Percentiles rank a stretch among this genome's conserved stretches.
Conservation (phyloP, 2,113 vertebrate genomes). For the Echinops telfairi region DNA sequence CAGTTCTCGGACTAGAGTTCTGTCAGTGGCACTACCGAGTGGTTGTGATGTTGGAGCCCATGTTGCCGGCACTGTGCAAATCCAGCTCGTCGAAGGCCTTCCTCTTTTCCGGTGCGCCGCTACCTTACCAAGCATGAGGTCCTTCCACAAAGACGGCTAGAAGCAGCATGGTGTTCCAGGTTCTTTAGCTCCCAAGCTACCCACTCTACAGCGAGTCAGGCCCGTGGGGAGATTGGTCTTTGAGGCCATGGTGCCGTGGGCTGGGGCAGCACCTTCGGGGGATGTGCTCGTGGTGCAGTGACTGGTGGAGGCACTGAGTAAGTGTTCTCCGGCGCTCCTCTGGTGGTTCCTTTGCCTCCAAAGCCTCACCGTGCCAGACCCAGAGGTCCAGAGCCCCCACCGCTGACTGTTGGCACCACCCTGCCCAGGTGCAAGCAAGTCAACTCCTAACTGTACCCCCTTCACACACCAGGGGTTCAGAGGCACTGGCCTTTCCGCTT, state of each 20-base stretch:
- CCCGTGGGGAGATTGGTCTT: slow-evolving; percentile 86
- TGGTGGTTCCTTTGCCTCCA: background rate
- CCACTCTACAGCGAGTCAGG: slow-evolving; percentile 86
- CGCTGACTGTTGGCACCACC: background rate
- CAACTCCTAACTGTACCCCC: background rate
- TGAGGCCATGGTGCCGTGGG: accelerated
- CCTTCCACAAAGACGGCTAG: background rate
- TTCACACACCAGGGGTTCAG: background rate
- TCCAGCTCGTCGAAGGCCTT: no score
- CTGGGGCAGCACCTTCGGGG: no score
- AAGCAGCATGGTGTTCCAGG: background rate
- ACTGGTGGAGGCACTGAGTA: background rate
- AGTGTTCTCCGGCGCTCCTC: background rate
- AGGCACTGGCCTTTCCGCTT: background rate
- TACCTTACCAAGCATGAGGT: no score
- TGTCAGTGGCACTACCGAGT: no score
- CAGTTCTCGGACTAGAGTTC: no score
- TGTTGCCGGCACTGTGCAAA: no score
- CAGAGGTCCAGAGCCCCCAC: background rate
- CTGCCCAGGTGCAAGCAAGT: background rate
- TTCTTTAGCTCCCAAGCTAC: slow-evolving; percentile 68
- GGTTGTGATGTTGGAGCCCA: no score
- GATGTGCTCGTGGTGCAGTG: background rate
- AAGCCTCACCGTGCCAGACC: background rate
- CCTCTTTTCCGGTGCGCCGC: no score